Base-by-base conservation (phyloP, 2,888 invertebrate genomes). In the Teinopalpus imperialis region DNA sequence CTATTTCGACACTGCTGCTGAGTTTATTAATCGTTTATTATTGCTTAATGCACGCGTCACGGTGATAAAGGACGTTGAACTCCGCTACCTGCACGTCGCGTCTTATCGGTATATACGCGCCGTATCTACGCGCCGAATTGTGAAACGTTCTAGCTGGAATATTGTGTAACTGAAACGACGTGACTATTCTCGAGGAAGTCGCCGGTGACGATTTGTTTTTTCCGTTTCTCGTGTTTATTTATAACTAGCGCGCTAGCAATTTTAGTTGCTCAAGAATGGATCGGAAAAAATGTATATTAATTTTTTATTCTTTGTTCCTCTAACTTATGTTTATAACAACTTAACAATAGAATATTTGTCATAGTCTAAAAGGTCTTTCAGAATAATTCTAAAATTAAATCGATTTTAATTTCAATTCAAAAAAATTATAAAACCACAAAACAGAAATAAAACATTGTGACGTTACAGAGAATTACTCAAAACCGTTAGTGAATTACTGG, bases 61-160 rank as follows among this genome's bases (percentile, higher is more conserved):
- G 44, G 29, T 48, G 54, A 54, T 57, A 55, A 39, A 49, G 60
- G 57, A 24, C 59, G 56, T 57, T 58, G 60, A 52, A 53, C 60
- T 30, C 27, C 40, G 43, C 30, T 49, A 54, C 55, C 56, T 49
- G 53, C 41, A 18, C 42, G 29, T 21, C 32, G 26, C 24, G 27
- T 21, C 48, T 57, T 61, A 63, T 64, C 63, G 52, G 51, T 54
- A 56, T 53, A 57, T 57, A 60, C 59, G 59, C 59, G 56, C 43
- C 51, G 56, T 66, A 66, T 69, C 66, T 39, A 29, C 43, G 37
- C 49, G 44, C 35, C 46, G 41, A 20, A 32, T 52, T 53, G 53
- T 53, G 53, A 48, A 61, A 57, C 52, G 9, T 65, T 65, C 27
- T 69, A 76, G 31, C 70, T 58, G 5, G 49, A 59, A 49, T 68